A percentile compares a stretch with the other conserved stretches of the same genome.
Conservation (phyloP, 2,113 vertebrate genomes). For the Lampris megalopsis region DNA sequence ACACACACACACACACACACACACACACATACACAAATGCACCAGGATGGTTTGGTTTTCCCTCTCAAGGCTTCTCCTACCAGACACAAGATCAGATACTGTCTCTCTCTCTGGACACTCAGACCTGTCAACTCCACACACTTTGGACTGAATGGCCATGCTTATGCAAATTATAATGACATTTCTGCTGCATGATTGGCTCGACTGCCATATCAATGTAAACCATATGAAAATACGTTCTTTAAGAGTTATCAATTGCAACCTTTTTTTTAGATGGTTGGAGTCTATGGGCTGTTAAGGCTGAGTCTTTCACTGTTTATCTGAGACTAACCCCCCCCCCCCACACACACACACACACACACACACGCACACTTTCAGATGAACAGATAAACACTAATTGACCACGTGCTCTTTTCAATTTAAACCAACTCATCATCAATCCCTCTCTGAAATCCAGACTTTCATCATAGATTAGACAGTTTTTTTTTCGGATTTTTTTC, state of each 20-base stretch:
- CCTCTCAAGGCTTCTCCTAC: slow-evolving; percentile 18
- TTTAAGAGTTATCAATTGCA: slow-evolving; percentile 57
- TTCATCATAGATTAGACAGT: not conserved
- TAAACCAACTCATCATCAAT: not conserved
- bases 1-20: not conserved
- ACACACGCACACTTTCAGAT: not conserved
- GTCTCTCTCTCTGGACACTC: slow-evolving; percentile 47
- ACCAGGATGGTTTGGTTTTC: slow-evolving; percentile 5
- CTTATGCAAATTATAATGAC: slow-evolving; percentile 64
- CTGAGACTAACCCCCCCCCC: slow-evolving; percentile 8
- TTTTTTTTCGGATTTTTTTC: too few relatives aligned
- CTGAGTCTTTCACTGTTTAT: slow-evolving; percentile 36
- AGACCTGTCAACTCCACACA: slow-evolving; percentile 25
- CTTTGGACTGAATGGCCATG: slow-evolving; percentile 36
- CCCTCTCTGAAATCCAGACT: not conserved
- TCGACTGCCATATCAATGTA: slow-evolving; percentile 45
- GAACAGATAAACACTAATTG: not conserved
- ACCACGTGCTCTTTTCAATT: too few relatives aligned
- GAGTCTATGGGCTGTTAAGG: slow-evolving; percentile 35
- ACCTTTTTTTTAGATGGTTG: slow-evolving; percentile 4
- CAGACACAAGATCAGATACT: slow-evolving; percentile 58
- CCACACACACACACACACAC: slow-evolving; percentile 3
- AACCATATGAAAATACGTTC: slow-evolving; percentile 62
- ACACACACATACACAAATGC: not conserved
- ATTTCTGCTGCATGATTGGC: slow-evolving; percentile 52